Evolutionary conservation across 1,140 invertebrate species (phyloP), one percentile per base, ranked within the genome.

Genomic region (Drosophila mojavensis): DNA sequence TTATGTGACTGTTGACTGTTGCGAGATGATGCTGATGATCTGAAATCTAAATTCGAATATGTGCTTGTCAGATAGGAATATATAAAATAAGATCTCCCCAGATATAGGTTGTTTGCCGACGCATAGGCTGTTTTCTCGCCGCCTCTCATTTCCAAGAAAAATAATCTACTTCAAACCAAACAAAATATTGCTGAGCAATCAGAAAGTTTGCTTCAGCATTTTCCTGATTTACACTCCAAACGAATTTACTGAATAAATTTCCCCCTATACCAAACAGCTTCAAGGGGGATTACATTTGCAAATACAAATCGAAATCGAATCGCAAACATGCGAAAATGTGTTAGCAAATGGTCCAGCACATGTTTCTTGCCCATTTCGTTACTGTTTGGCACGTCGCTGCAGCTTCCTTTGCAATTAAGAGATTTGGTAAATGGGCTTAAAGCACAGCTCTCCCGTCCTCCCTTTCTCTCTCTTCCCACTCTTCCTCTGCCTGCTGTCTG

Each of bases 391-490:
- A 88, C 82, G 82, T 85, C 71, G 74, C 74, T 24, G 36, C 50
- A 54, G 79, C 67, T 79, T 86, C 82, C 82, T 70, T 54, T 62
- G 82, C 71, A 88, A 85, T 85, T 82, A 88, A 67, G 45, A 39
- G 51, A 66, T 60, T 66, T 67, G 59, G 58, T 33, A 59, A 58
- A 50, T 61, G 36, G 17, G 17, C 62, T 47, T 60, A 53, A 67
- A 80, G 66, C 71, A 48, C 17, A 24, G 11, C 41, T 48, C 30
- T 54, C 53, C 15, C 48, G 3, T 3, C 24, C 15, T n/a, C 7
- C 13, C 59, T 36, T 50, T 45, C 36, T 20, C 1, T 0, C 36
- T 13, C 13, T 28, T 13, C 17, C 11, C 43, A 5, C 33, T 39
- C 48, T 61, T 53, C 45, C 59, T 65, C 43, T 47, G 48, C 41